Conservation (phyloP, 2,113 vertebrate genomes). For the Delphinapterus leucas region DNA sequence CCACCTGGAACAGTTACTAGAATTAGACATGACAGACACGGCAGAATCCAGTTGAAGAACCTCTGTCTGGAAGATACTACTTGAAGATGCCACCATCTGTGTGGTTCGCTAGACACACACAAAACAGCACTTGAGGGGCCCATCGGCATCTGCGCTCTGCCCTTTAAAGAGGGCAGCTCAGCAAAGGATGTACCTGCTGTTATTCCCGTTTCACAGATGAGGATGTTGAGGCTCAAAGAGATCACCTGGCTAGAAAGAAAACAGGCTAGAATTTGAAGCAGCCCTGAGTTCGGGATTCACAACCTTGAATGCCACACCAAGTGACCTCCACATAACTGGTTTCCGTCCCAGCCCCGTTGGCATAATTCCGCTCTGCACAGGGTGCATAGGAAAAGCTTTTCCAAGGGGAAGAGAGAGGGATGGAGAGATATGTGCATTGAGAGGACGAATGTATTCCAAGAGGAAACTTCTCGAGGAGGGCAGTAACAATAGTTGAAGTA, state of each 20-base stretch:
- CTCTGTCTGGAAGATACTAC: neutral
- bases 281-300: neutral
- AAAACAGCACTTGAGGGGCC: fast-evolving
- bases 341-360: fast-evolving
- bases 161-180: neutral
- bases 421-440: neutral
- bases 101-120: too few species aligned
- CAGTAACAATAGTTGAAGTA: neutral
- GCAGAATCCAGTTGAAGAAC: neutral
- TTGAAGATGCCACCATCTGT: fast-evolving
- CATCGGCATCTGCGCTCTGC: too few species aligned
- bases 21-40: neutral
- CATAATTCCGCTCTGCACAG: neutral
- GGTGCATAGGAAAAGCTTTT: fast-evolving
- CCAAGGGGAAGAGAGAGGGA: too few species aligned
- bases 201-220: neutral
- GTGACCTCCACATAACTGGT: fast-evolving
- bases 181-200: fast-evolving
- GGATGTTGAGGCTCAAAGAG: neutral
- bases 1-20: neutral
- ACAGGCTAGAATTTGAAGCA: neutral
- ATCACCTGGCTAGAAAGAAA: neutral
- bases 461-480: neutral
- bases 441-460: neutral
- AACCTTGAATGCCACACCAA: neutral